Evolutionary conservation across 53 echinoderm and acorn worm species (phyloP).

Genomic region (Temnopleurus reevesii): DNA sequence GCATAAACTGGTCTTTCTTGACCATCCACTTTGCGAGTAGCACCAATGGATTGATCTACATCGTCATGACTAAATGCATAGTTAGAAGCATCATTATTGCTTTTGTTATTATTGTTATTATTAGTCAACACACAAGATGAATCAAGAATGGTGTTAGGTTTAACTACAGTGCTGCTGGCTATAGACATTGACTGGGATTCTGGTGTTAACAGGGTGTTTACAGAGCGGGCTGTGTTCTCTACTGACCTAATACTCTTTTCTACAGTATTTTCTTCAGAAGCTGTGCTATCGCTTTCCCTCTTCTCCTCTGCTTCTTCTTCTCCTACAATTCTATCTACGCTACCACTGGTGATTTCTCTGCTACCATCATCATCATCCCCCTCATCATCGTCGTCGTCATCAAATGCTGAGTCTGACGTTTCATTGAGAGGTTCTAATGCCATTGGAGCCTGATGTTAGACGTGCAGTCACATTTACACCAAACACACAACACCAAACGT

Average conservation of each 20-base stretch:
- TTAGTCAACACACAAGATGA: background rate
- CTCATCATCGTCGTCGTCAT: background rate
- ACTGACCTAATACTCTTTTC: background rate
- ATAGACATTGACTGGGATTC: background rate
- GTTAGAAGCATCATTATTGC: conserved; percentile 2
- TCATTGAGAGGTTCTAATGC: conserved; percentile 10
- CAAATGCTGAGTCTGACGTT: background rate
- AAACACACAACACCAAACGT: conserved; percentile 17
- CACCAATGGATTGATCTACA: background rate
- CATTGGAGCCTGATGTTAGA: conserved; percentile 5
- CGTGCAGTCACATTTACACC: conserved; percentile 44
- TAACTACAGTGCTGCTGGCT: background rate
- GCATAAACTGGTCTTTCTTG: background rate
- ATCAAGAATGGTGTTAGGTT: background rate
- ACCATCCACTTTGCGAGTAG: background rate
- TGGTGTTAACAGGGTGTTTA: background rate
- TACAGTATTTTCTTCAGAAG: background rate
- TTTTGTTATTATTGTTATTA: conserved; percentile 18
- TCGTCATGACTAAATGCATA: conserved; percentile 2
- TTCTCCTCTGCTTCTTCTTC: background rate
- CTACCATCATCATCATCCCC: background rate
- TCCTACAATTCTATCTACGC: conserved; percentile 25
- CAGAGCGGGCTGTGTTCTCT: background rate
- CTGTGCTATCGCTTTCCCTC: background rate
- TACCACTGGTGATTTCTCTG: background rate